Base-by-base conservation (phyloP, 2,113 vertebrate species). In the Synchiropus splendidus region DNA sequence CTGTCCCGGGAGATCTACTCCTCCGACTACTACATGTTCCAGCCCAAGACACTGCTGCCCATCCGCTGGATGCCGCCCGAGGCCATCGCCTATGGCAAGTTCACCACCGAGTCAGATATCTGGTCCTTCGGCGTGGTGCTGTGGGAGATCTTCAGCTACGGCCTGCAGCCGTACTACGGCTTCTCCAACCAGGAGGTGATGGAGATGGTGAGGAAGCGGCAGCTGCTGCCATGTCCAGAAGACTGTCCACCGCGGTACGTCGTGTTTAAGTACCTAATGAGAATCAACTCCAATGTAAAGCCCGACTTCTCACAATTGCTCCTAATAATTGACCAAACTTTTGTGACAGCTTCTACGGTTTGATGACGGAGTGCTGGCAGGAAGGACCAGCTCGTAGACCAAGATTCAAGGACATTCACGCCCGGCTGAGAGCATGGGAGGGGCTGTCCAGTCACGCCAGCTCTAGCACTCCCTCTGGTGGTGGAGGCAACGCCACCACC, bases 361-460 rank as follows among this genome's bases (percentile, higher is more conserved):
- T 99, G 72, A 99, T 99, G 95, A 90, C 92, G 0, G 95, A 99
- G 74, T 98, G 94, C 68, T 99, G 95, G 95, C 90, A 92, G 48
- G 95, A 99, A 54, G 88, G 91, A n/a, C 93, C 95, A 0, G 83
- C 89, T 2, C 80, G 92, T 2, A 74, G 95, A 36, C 89, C 92
- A 0, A 86, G 90, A 12, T 98, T 99, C 69, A 96, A 98, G 63
- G 95, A 99, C 65, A 84, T 98, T 66, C 91, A 96, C 4, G 44
- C 75, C 12, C 85, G 94, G n/a, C 86, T 98, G 39, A 87, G 92
- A 33, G 88, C 92, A 27, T 98, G 95, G 94, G 95, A 99, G 55
- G 93, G 94, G 1, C 85, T 93, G 17, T 97, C 92, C 0, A 96
- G 92, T 46, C 94, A 97, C 27, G 91, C 90, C 39, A 98, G 95